A percentile compares a stretch with the other conserved stretches of the same genome.
Evolutionary conservation across 2,113 vertebrate species (phyloP).

Genomic region (Oreochromis aureus): DNA sequence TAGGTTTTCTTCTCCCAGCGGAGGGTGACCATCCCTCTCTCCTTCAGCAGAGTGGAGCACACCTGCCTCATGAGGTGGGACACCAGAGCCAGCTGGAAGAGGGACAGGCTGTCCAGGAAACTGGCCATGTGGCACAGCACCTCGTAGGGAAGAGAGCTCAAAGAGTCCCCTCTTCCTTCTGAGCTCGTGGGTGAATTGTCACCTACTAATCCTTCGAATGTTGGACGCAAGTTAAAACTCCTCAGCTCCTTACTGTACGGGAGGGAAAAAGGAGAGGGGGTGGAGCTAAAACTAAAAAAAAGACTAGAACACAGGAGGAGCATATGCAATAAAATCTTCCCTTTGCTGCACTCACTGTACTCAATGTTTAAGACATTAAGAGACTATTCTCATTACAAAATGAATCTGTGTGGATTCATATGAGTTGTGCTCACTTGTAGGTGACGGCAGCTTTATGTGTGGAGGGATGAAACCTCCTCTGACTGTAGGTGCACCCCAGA

Average conservation of each 20-base stretch:
- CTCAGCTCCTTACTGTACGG: constrained; percentile 72
- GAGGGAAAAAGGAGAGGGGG: background rate
- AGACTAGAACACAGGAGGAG: background rate
- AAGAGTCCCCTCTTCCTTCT: constrained; percentile 58
- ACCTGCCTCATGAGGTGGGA: constrained; percentile 87
- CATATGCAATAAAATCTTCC: background rate
- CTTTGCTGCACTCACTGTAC: background rate
- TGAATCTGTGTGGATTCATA: background rate
- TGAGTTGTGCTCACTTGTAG: constrained; percentile 65
- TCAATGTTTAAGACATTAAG: background rate
- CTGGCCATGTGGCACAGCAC: constrained; percentile 85
- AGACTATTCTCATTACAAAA: background rate
- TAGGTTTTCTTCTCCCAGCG: constrained; percentile 83
- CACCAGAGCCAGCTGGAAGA: constrained; percentile 90
- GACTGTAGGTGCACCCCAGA: constrained; percentile 88
- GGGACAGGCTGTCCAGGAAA: constrained; percentile 90
- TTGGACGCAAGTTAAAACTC: constrained; percentile 85
- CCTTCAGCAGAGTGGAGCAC: constrained; percentile 85
- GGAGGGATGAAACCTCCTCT: constrained; percentile 81
- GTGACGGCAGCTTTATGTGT: constrained; percentile 78
- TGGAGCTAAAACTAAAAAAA: background rate
- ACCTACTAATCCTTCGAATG: constrained; percentile 54
- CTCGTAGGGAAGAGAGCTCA: constrained; percentile 87
- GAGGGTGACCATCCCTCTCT: constrained; percentile 90
- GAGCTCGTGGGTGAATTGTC: background rate